phyloP scores from a whole-genome alignment of 1,140 invertebrate species.

The Drosophila asahinai region DNA sequence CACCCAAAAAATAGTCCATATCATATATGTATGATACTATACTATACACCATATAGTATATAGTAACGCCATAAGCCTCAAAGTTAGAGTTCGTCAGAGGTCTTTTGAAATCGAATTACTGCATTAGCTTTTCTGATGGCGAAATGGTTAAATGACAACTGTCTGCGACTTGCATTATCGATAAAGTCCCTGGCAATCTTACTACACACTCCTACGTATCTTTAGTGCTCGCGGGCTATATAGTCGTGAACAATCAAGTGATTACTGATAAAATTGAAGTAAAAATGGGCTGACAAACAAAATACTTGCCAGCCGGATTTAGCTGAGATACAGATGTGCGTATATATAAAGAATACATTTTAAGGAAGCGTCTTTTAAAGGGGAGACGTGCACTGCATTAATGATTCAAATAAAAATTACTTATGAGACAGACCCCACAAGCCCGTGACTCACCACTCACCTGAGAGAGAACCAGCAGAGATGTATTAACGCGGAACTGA shows the following conservation, averaged over 20 bases:
- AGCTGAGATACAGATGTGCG: constrained; percentile 6
- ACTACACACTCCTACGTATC: constrained; percentile 20
- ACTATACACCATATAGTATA: neutral
- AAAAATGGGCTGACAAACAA: constrained; percentile 34
- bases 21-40: neutral
- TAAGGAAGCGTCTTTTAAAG: constrained; percentile 49
- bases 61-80: constrained; percentile 2
- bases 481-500: constrained; percentile 60
- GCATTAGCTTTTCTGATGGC: constrained; percentile 5
- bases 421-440: constrained; percentile 22
- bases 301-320: constrained; percentile 34
- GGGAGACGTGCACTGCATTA: constrained; percentile 34
- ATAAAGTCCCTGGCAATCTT: constrained; percentile 28
- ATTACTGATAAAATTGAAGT: constrained; percentile 57
- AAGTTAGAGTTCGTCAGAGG: constrained; percentile 28
- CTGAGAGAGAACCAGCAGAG: constrained; percentile 22
- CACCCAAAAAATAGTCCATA: constrained; percentile 13
- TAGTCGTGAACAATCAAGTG: constrained; percentile 49
- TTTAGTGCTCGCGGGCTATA: constrained; percentile 29
- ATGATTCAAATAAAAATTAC: constrained; percentile 47
- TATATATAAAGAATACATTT: constrained; percentile 9
- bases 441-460: constrained; percentile 35
- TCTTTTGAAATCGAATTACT: constrained; percentile 23
- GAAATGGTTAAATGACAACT: constrained; percentile 3
- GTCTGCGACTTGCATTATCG: constrained; percentile 40